Conservation (phyloP, 23 tunicate genomes). For the Trididemnum clinides region DNA sequence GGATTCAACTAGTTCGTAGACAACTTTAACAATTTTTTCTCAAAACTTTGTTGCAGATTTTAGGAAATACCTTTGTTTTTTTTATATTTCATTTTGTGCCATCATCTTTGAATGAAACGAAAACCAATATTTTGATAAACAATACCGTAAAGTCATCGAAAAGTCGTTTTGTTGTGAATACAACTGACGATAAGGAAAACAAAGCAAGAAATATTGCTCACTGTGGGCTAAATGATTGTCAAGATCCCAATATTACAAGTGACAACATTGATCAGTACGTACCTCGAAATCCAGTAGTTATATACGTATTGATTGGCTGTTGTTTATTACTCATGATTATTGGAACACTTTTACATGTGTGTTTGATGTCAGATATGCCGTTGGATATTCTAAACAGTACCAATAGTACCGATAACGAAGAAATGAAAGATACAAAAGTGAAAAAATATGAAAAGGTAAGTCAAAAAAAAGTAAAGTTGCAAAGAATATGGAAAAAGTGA, state of each 20-base stretch:
- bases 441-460: not conserved
- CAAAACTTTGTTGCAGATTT: not conserved
- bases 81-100: not conserved
- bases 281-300: not conserved
- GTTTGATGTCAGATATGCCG: not conserved
- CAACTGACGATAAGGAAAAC: not conserved
- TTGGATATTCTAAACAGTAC: not conserved
- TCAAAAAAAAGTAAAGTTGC: not conserved
- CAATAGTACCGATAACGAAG: not conserved
- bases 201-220: not conserved
- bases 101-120: not conserved
- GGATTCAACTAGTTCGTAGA: not conserved
- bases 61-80: not conserved
- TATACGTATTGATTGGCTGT: not conserved
- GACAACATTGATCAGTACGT: not conserved
- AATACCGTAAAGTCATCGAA: not conserved
- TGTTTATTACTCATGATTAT: not conserved
- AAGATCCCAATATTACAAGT: slow-evolving; percentile 11
- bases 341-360: not conserved
- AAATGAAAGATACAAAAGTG: not conserved
- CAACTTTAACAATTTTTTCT: not conserved
- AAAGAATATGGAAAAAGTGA: too few relatives aligned
- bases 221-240: slow-evolving; percentile 15
- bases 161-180: too few relatives aligned
- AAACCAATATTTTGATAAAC: not conserved